Evolutionary conservation across 2,113 vertebrate genomes (phyloP), one percentile per base, ranked within the genome.

Genomic region (Rhynchomys soricoides): DNA sequence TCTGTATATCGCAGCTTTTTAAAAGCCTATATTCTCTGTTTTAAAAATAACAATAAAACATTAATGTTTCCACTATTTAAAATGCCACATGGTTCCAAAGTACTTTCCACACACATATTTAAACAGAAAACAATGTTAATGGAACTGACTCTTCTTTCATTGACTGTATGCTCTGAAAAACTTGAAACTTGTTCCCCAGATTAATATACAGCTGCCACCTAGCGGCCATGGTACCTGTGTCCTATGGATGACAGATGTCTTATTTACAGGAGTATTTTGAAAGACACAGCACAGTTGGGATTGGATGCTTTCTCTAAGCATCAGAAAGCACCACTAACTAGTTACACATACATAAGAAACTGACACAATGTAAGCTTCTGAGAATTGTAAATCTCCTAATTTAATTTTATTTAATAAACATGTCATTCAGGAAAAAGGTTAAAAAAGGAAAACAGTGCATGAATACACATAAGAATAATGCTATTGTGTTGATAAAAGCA

Each of bases 151-250:
- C 82, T 29, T 0, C 3, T 93, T 93, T 78, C 29, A 29, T 68
- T 85, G 75, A 15, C 3, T 24, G 15, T 40, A 85, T 64, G 21
- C 31, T 16, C 45, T 87, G 31, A 50, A 8, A n/a, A 29, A 9
- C 34, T 83, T 11, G 34, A 68, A 68, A 68, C 31, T 68, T 40
- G 74, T 0, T 16, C 3, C n/a, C n/a, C 43, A 59, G 24, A 21
- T 68, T 34, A 93, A 43, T 37, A 22, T 64, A 40, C 17, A 71
- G 34, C 48, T 82, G 81, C 94, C 96, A 93, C 86, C 95, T 95
- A 94, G 92, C 89, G 95, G 94, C 59, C 93, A 66, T 90, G 5
- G 9, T 40, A 45, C 22, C 59, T 34, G 8, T 85, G n/a, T 92
- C 40, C 5, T 78, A 17, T 31, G 15, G 8, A 45, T 66, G 10